Conservation (phyloP, 2,888 invertebrate genomes). For the Lapara coniferarum region DNA sequence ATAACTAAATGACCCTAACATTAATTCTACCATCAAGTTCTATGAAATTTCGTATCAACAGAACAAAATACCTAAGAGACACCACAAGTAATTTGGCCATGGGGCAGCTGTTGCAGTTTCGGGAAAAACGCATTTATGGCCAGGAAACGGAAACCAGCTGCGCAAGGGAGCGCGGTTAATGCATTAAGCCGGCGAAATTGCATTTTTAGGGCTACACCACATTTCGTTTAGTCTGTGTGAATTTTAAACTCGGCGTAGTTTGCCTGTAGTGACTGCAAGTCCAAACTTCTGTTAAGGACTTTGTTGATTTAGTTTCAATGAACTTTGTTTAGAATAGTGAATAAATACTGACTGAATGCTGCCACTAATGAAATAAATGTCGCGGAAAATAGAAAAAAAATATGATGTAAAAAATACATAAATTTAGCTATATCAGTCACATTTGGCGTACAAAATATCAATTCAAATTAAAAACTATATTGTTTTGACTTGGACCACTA, state of each 20-base stretch:
- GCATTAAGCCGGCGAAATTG: slow-evolving; percentile 74
- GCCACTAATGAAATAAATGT: too few relatives aligned
- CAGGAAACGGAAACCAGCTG: slow-evolving; percentile 81
- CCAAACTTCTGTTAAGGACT: background rate
- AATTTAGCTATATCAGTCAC: too few relatives aligned
- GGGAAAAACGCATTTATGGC: slow-evolving; percentile 73
- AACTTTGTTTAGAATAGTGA: too few relatives aligned
- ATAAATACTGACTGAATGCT: too few relatives aligned
- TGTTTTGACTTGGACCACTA: too few relatives aligned
- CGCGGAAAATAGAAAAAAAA: too few relatives aligned
- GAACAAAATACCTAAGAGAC: slow-evolving; percentile 26
- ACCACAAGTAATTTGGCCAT: slow-evolving; percentile 44
- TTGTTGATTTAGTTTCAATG: too few relatives aligned
- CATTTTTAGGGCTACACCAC: slow-evolving; percentile 78
- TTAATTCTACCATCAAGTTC: background rate
- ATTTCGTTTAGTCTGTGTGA: slow-evolving; percentile 41
- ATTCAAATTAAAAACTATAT: too few relatives aligned
- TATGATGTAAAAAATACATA: too few relatives aligned
- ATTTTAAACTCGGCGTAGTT: background rate
- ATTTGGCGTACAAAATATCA: too few relatives aligned
- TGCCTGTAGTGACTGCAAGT: background rate
- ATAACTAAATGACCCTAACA: background rate
- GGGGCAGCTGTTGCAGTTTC: slow-evolving; percentile 66
- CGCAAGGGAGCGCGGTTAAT: slow-evolving; percentile 71
- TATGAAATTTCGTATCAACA: background rate